Evolutionary conservation across 2,797 vertebrate species (phyloP).

Genomic region (Gymnocypris eckloni): DNA sequence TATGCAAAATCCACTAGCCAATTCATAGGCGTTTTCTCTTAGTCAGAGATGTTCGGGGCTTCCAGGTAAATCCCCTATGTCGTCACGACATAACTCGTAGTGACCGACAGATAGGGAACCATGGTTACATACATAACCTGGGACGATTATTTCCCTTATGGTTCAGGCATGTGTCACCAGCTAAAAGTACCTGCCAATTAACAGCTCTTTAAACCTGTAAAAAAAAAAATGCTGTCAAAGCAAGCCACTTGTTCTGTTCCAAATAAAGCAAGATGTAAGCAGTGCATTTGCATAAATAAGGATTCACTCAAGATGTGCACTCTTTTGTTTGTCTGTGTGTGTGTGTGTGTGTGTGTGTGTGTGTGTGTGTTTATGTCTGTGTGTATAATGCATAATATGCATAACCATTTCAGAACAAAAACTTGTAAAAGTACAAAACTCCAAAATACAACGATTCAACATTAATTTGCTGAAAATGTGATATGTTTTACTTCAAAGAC

Average conservation of each 20-base stretch:
- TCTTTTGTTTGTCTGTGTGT: background rate
- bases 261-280: background rate
- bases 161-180: conserved; percentile 12
- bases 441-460: background rate
- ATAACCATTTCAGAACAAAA: background rate
- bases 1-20: too few species aligned
- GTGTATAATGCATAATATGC: too few species aligned
- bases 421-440: background rate
- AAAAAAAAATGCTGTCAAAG: background rate
- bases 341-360: background rate
- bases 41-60: too few species aligned
- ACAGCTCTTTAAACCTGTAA: conserved; percentile 6
- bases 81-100: too few species aligned
- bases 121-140: too few species aligned
- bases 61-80: too few species aligned
- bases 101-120: too few species aligned
- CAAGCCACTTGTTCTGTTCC: background rate
- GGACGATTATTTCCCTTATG: background rate
- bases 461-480: background rate
- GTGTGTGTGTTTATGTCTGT: too few species aligned
- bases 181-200: conserved; percentile 17
- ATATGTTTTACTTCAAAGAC: conserved; percentile 17
- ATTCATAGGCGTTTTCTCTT: too few species aligned
- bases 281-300: conserved; percentile 33
- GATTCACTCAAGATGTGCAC: conserved; percentile 40